Evolutionary conservation across 2,113 vertebrate genomes (phyloP).

Genomic region (Leucosticte australis): DNA sequence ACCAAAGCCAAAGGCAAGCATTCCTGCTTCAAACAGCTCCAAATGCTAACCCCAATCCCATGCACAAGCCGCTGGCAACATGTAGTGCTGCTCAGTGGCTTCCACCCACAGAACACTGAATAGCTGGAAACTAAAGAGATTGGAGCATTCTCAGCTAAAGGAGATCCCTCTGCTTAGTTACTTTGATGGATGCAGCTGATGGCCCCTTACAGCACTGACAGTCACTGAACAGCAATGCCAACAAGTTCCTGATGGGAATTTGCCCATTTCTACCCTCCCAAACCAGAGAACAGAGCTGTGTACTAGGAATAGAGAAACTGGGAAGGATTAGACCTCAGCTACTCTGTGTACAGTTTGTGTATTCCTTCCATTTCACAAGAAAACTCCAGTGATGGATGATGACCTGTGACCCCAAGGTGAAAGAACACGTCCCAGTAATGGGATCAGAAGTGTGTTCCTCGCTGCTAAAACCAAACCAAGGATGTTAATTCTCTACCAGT

Average conservation of each 20-base stretch:
- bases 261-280: background rate
- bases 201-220: rapidly evolving
- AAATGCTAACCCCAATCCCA: background rate
- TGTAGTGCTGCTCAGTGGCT: rapidly evolving
- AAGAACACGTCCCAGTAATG: background rate
- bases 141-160: background rate
- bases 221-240: background rate
- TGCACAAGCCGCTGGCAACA: rapidly evolving
- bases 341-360: background rate
- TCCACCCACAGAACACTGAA: background rate
- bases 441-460: background rate
- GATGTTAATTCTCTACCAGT: background rate
- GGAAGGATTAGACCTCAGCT: background rate
- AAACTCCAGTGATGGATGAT: background rate
- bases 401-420: background rate
- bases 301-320: background rate
- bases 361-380: background rate
- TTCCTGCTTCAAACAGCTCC: background rate
- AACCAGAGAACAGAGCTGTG: background rate
- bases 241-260: background rate
- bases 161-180: background rate
- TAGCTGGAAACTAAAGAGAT: background rate
- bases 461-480: background rate
- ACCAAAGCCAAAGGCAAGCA: background rate
- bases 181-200: background rate